Percentiles rank a stretch among this genome's conserved stretches.
phyloP scores from a whole-genome alignment of 2,888 invertebrate species.

The Tyria jacobaeae region DNA sequence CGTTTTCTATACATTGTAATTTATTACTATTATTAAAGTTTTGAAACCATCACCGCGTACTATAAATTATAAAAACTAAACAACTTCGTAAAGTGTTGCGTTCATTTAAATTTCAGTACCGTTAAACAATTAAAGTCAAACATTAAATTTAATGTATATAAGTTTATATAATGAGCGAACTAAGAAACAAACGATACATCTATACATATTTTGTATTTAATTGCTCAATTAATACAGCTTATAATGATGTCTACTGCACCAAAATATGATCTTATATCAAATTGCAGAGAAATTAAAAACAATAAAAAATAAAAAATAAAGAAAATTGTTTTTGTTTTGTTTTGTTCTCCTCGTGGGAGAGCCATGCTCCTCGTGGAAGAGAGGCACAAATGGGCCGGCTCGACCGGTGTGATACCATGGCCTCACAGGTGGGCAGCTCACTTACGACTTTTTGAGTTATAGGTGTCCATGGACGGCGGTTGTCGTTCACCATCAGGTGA shows the following conservation, averaged over 20 bases:
- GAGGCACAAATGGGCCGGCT: too few relatives aligned
- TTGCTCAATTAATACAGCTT: background rate
- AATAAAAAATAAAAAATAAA: too few relatives aligned
- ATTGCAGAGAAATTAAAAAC: background rate
- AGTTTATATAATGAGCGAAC: conserved; percentile 4
- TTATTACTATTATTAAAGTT: conserved; percentile 4
- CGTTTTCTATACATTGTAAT: conserved; percentile 12
- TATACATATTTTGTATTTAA: conserved; percentile 5
- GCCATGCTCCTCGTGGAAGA: too few relatives aligned
- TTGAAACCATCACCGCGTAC: conserved; percentile 1
- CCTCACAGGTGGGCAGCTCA: too few relatives aligned
- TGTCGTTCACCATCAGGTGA: too few relatives aligned
- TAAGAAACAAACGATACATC: conserved; percentile 5
- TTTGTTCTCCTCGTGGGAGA: too few relatives aligned
- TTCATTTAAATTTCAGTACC: conserved; percentile 1
- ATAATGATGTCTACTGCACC: background rate
- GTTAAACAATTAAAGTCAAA: conserved; percentile 7
- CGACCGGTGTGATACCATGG: too few relatives aligned
- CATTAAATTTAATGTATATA: conserved; percentile 4
- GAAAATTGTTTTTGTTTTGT: too few relatives aligned
- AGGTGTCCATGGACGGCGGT: too few relatives aligned
- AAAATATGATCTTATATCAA: background rate
- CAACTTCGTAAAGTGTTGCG: background rate
- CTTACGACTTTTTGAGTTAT: too few relatives aligned
- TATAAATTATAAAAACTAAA: background rate